Evolutionary conservation across 2,113 vertebrate genomes (phyloP).

Genomic region (Chaenogobius annularis): DNA sequence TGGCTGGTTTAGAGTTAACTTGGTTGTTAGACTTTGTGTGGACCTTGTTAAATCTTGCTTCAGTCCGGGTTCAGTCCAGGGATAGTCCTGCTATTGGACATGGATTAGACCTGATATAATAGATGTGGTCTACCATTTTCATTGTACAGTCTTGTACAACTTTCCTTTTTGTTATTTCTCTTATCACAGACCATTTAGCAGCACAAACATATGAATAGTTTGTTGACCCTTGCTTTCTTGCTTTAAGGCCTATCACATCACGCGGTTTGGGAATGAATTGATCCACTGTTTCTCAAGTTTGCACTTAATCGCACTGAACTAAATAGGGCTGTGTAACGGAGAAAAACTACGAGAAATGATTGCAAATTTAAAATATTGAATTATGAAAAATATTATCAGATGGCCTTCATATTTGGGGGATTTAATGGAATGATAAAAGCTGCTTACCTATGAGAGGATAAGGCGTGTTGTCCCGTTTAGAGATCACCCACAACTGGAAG

Average conservation of each 20-base stretch:
- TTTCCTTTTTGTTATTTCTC: no score
- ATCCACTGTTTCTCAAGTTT: conserved; percentile 17
- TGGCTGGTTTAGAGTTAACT: background rate
- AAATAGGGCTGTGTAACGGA: background rate
- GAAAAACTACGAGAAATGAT: background rate
- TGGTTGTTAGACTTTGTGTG: no score
- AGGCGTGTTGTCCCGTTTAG: conserved; percentile 90
- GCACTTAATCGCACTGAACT: background rate
- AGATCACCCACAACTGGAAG: conserved; percentile 94
- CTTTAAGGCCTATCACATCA: conserved; percentile 8
- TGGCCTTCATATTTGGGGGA: background rate
- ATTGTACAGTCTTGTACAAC: no score
- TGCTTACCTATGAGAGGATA: conserved; percentile 97
- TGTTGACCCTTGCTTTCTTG: background rate
- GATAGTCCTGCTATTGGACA: no score
- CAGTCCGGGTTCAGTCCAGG: no score
- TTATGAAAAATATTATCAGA: background rate
- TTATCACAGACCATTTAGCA: no score
- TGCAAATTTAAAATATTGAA: background rate
- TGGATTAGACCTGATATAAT: no score
- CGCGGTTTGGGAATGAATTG: conserved; percentile 21
- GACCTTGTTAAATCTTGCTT: no score
- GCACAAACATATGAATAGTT: background rate
- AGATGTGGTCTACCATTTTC: no score
- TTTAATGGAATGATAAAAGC: background rate